Evolutionary conservation across 2,797 vertebrate genomes (phyloP).

Genomic region (Falco berigora): DNA sequence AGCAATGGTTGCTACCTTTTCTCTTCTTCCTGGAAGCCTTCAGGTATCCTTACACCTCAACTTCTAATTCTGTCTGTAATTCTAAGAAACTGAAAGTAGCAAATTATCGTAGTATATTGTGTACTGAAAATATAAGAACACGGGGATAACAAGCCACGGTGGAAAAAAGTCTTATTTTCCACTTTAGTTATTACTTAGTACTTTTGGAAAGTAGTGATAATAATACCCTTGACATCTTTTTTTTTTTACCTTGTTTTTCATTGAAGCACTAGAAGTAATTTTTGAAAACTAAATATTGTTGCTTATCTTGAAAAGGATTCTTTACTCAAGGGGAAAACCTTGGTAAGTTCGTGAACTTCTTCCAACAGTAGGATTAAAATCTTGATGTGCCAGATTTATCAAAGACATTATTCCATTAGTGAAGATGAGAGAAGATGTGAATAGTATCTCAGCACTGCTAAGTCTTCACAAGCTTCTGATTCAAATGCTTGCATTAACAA

Average conservation of each 20-base stretch:
- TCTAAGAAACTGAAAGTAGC: neutral
- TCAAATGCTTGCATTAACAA: conserved; percentile 13
- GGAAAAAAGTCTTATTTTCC: neutral
- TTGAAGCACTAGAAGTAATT: neutral
- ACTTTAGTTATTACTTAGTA: neutral
- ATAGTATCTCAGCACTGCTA: neutral
- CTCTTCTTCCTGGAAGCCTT: neutral
- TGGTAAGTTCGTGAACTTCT: conserved; percentile 42
- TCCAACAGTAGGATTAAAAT: neutral
- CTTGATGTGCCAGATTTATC: neutral
- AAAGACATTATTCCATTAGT: neutral
- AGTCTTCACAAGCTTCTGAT: conserved; percentile 21
- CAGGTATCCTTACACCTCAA: neutral
- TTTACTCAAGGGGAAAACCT: conserved; percentile 6
- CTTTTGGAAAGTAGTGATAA: neutral
- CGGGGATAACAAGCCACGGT: neutral
- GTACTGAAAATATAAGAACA: neutral
- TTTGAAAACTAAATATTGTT: neutral
- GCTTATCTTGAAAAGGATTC: neutral
- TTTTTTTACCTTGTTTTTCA: neutral
- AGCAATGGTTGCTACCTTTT: neutral
- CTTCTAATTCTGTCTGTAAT: neutral
- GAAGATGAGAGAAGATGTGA: neutral
- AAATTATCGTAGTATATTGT: neutral
- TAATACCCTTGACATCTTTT: neutral